Evolutionary conservation across 1,140 invertebrate species (phyloP).

Genomic region (Anastatus disparis): DNA sequence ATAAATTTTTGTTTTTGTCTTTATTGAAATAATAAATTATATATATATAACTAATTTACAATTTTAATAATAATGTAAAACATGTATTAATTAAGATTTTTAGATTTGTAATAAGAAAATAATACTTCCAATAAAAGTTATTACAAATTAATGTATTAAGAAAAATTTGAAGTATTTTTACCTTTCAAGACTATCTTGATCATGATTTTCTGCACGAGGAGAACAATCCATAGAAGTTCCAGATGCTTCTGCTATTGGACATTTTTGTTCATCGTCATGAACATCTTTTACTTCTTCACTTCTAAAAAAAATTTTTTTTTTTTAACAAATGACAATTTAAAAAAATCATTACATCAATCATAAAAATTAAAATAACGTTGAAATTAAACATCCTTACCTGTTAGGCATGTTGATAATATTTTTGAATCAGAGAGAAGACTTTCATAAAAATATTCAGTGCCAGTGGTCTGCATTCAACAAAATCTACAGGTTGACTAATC

Average conservation of each 20-base stretch:
- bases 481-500: slow-evolving; percentile 52
- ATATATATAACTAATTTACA: slow-evolving; percentile 7
- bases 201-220: slow-evolving; percentile 32
- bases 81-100: neutral
- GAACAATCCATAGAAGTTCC: slow-evolving; percentile 45
- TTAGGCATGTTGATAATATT: slow-evolving; percentile 48
- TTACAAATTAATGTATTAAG: neutral
- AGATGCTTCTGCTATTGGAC: slow-evolving; percentile 44
- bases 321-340: neutral
- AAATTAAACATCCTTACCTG: slow-evolving; percentile 43
- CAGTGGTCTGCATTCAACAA: slow-evolving; percentile 44
- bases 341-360: neutral
- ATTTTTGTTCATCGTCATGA: slow-evolving; percentile 49
- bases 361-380: slow-evolving; percentile 1
- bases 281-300: slow-evolving; percentile 55
- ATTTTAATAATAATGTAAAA: slow-evolving; percentile 1
- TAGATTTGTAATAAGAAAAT: no score
- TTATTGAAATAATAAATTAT: slow-evolving; percentile 8
- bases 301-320: slow-evolving; percentile 42
- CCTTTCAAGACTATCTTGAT: slow-evolving; percentile 48
- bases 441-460: slow-evolving; percentile 41
- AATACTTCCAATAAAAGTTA: neutral
- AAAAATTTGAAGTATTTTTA: slow-evolving; percentile 38
- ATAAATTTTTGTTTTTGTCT: neutral
- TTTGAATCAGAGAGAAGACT: slow-evolving; percentile 38